Conservation (phyloP, 2,113 vertebrate species). For the Elephas maximus region DNA sequence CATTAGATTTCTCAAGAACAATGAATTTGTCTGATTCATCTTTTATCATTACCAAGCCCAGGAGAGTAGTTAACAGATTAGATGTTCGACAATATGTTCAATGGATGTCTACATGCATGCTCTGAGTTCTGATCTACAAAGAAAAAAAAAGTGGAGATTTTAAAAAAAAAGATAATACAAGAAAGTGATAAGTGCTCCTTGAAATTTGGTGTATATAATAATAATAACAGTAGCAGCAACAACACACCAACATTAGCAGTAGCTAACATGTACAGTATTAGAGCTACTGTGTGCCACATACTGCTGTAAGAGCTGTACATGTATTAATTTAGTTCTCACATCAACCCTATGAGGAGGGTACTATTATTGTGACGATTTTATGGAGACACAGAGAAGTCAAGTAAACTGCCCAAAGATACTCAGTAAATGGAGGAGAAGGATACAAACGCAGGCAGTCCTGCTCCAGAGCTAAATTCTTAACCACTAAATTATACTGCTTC, state of each 20-base stretch:
- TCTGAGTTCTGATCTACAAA: neutral
- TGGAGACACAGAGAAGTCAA: constrained; percentile 17
- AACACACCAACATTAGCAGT: neutral
- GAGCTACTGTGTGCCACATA: neutral
- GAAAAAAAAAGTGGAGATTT: neutral
- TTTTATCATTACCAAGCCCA: neutral
- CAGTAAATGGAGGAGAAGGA: neutral
- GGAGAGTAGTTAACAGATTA: constrained; percentile 52
- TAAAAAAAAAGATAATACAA: neutral
- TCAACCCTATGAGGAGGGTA: neutral
- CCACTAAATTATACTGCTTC: neutral
- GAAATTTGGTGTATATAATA: constrained; percentile 9
- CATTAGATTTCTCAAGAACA: constrained; percentile 19
- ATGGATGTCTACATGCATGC: neutral
- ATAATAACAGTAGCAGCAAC: neutral
- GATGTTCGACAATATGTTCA: neutral
- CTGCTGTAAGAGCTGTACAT: neutral
- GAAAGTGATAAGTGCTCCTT: neutral
- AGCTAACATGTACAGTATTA: constrained; percentile 19
- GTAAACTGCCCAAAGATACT: constrained; percentile 22
- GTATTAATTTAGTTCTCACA: constrained; percentile 36
- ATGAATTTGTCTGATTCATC: neutral
- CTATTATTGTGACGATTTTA: constrained; percentile 9
- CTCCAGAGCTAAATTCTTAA: neutral
- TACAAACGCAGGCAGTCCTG: neutral